Evolutionary conservation across 2,113 vertebrate genomes (phyloP), one percentile per base, ranked within the genome.

Genomic region (Microcebus ravelobensis): DNA sequence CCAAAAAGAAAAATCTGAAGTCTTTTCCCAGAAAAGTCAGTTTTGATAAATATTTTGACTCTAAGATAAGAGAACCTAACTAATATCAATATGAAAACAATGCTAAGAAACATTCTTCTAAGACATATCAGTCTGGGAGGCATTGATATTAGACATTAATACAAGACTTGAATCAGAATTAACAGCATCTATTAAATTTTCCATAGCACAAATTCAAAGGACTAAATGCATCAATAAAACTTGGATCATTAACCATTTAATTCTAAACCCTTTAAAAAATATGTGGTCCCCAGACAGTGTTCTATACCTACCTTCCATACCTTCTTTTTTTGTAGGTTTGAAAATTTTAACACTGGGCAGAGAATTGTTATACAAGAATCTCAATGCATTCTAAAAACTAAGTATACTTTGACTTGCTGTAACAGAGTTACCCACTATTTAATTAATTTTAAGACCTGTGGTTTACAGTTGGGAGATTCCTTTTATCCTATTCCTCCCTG

Each of bases 401-500:
- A 70, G 84, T 95, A 79, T 94, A 15, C 2, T 5, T 57, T 63
- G 18, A 77, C 45, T 97, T 96, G 65, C 95, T 96, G 36, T 88
- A 95, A 76, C 70, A 97, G 63, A 76, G 87, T 91, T 93, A 80
- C 55, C 79, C 73, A 96, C 96, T 96, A 93, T 95, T 94, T 97
- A 97, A 98, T 98, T 97, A 96, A 97, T 96, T 97, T 97, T 96
- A 98, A 98, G 94, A 87, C 71, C 29, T 79, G 17, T 96, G 70
- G 18, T 97, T 98, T 97, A 94, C 20, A 87, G 73, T 77, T 67
- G 34, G 29, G 31, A 91, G 76, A 97, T 96, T 97, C 52, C 11
- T 89, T 96, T 97, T 89, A 97, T 97, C 74, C 34, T 93, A 87
- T 52, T 96, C 80, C 96, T 39, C 70, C 34, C 82, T 52, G 8